phyloP scores from a whole-genome alignment of 2,113 vertebrate genomes.

The Pelusios castaneus region DNA sequence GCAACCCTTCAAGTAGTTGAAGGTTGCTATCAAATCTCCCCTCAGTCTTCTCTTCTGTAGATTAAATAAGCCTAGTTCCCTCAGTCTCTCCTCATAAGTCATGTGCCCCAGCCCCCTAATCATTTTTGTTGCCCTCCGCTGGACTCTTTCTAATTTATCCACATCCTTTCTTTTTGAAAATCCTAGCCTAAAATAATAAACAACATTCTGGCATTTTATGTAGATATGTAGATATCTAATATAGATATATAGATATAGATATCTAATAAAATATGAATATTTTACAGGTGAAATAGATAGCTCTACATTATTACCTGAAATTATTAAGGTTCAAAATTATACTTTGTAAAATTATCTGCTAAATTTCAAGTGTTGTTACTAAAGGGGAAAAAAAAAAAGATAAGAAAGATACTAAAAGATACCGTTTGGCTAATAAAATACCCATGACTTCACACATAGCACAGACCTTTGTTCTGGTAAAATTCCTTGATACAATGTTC shows the following conservation, averaged over 20 bases:
- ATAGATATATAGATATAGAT: too few relatives aligned
- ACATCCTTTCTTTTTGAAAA: too few relatives aligned
- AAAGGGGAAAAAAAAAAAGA: not conserved
- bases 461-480: not conserved
- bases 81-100: too few relatives aligned
- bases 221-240: too few relatives aligned
- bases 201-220: not conserved
- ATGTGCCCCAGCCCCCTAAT: too few relatives aligned
- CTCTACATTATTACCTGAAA: not conserved
- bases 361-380: rapidly evolving
- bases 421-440: not conserved
- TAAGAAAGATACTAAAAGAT: too few relatives aligned
- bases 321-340: rapidly evolving
- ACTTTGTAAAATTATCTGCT: not conserved
- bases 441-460: not conserved
- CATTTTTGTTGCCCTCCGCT: too few relatives aligned
- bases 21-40: too few relatives aligned
- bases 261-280: not conserved
- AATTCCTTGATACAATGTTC: not conserved
- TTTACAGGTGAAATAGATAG: not conserved
- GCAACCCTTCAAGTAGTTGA: too few relatives aligned
- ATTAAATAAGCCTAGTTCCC: too few relatives aligned
- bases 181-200: not conserved
- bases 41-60: too few relatives aligned
- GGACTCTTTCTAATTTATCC: too few relatives aligned